Evolutionary conservation across 2,797 vertebrate genomes (phyloP).

Genomic region (Geotrypetes seraphini): DNA sequence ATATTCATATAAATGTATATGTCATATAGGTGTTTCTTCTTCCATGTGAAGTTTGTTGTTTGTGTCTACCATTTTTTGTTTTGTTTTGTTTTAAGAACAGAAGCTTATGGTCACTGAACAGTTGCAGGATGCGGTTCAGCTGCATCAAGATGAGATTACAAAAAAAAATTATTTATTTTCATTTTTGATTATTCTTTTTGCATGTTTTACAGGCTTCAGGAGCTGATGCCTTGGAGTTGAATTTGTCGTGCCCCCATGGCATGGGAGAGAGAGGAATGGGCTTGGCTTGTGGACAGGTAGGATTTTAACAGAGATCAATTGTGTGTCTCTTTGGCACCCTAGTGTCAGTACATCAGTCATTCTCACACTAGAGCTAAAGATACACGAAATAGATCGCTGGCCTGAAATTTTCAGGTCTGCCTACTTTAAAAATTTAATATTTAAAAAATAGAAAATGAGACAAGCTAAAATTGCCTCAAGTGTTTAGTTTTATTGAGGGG

Average conservation of each 20-base stretch:
- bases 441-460: conserved; percentile 34
- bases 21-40: no score
- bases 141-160: not conserved
- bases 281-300: conserved; percentile 83
- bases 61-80: no score
- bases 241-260: conserved; percentile 83
- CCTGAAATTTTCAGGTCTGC: conserved; percentile 25
- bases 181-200: conserved; percentile 1
- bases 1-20: no score
- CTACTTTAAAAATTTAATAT: conserved; percentile 48
- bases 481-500: conserved; percentile 38
- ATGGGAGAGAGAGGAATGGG: conserved; percentile 88
- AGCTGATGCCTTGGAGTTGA: conserved; percentile 78
- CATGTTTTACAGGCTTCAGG: conserved; percentile 52
- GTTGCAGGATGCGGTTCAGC: not conserved
- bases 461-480: conserved; percentile 26
- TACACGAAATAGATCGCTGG: conserved; percentile 14
- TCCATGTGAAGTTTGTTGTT: no score
- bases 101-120: not conserved
- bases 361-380: conserved; percentile 11
- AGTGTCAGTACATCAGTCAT: not conserved
- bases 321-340: conserved; percentile 2
- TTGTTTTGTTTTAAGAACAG: no score
- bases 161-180: not conserved
- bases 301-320: conserved; percentile 3